These are phyloP conservation scores for Brachionus calyciflorus DNA, from an alignment of 1,140 invertebrate species.

Conservation along the genomic window DNA sequence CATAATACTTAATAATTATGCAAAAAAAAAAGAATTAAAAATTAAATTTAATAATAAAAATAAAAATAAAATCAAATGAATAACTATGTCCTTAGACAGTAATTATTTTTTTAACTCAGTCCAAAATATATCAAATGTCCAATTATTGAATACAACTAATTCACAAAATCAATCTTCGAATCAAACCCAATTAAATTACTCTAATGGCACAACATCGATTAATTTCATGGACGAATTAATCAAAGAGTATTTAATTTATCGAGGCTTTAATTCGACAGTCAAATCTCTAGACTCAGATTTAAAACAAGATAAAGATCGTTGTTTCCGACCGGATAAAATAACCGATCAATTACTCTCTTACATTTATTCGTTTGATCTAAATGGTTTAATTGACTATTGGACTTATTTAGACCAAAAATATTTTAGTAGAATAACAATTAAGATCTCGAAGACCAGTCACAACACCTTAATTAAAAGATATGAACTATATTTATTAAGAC, in stretches of 20 bases:
- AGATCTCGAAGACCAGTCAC: constrained; percentile 66
- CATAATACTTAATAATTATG: no score
- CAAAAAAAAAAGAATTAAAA: no score
- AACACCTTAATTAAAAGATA: constrained; percentile 79
- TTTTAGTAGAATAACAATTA: constrained; percentile 70
- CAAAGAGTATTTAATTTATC: constrained; percentile 81
- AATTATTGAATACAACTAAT: background rate
- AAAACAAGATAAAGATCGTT: constrained; percentile 84
- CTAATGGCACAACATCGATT: background rate
- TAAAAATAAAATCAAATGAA: no score
- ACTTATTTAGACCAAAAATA: constrained; percentile 77
- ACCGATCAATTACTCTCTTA: constrained; percentile 78
- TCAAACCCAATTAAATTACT: background rate
- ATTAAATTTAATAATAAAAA: no score
- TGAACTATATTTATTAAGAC: constrained; percentile 80
- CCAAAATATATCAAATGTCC: background rate
- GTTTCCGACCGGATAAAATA: constrained; percentile 83
- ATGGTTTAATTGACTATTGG: constrained; percentile 77
- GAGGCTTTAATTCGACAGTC: constrained; percentile 78
- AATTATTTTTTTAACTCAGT: constrained; percentile 7
- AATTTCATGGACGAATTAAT: constrained; percentile 79
- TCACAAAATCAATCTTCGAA: background rate
- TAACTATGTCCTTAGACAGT: constrained; percentile 14
- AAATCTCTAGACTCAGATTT: constrained; percentile 81
- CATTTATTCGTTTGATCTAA: constrained; percentile 74